Evolutionary conservation across 2,113 vertebrate genomes (phyloP), one percentile per base, ranked within the genome.

Genomic region (Ceyx cyanopectus): DNA sequence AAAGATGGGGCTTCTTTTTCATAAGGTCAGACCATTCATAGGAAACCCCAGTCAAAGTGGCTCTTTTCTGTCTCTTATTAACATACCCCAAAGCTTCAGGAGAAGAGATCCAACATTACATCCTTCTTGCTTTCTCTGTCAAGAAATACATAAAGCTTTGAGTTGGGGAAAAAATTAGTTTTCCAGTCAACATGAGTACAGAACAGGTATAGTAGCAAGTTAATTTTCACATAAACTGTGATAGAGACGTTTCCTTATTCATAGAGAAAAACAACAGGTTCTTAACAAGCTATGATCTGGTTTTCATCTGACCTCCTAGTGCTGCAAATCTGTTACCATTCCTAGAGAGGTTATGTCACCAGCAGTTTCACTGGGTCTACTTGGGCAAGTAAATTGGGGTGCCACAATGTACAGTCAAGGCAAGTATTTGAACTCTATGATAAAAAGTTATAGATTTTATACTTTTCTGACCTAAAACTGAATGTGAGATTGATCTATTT

Each of bases 301-400:
- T 68, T 79, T 77, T 30, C 30, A 5, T 54, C 68, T 4, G 2
- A 69, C 13, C 6, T 65, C 4, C 23, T 41, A 12, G 7, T 60
- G 67, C 43, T 66, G 18, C 20, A 70, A 63, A 75, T 24, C 12
- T 62, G 10, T 60, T 63, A 14, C 19, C 90, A 21, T 51, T 87
- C 54, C 8, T 34, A 43, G 48, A 60, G n/a, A 75, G 14, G 3
- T 82, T 67, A 26, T 13, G 23, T 48, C 2, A 2, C 37, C 63
- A 66, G 16, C 10, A 65, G 67, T 85, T 81, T 77, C 76, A n/a
- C 14, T 43, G 9, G 16, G 5, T 40, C 63, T 89, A 11, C 17
- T 91, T 1, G 0, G 21, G 27, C 45, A 87, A 58, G 19, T 65
- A 86, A 70, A 65, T 43, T 0, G 0, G 45, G 9, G 8, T 72